Base-by-base conservation (phyloP, 2,888 invertebrate species). In the Merodon equestris region DNA sequence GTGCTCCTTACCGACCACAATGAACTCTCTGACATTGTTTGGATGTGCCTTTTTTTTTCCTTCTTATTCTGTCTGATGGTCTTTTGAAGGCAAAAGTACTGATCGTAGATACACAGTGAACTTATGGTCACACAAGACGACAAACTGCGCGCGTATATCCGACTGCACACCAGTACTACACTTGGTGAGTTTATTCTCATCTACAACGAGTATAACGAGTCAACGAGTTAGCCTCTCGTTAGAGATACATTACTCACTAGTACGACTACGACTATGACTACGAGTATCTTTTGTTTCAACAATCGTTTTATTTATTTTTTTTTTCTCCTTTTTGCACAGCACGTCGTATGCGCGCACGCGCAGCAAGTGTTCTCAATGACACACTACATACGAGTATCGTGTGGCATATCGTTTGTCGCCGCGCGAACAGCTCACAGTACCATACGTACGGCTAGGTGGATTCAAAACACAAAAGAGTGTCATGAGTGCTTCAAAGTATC, bases 331-430 rank as follows among this genome's bases (percentile, higher is more conserved):
- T 67, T 54, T 71, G 48, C 66, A 71, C 71, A 47, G 58, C 40
- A 66, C n/a, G n/a, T 27, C 60, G 58, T 75, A 42, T 47, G 18
- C 51, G 75, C 51, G 61, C 76, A 72, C 72, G 76, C 66, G 72
- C 72, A 72, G 67, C 72, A 72, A 77, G 76, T 72, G 67, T 77
- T 67, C 67, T 72, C 77, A 67, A 63, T 73, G 77, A 67, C 77
- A 76, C 47, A 53, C 40, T 27, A 47, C 13, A 38, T n/a, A 50
- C 61, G 40, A 40, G 19, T 57, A 66, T 70, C 51, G 40, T 45
- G 53, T 53, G 57, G 56, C 44, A 17, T 54, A 63, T 56, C 38
- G 42, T 60, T 64, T 58, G 53, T 19, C 36, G 53, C 42, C 13
- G 27, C 7, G 7, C 27, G 27, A 27, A 27, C 7, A 27, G 27